Base-by-base conservation (phyloP, 2,888 invertebrate species). In the Parascotia fuliginaria region DNA sequence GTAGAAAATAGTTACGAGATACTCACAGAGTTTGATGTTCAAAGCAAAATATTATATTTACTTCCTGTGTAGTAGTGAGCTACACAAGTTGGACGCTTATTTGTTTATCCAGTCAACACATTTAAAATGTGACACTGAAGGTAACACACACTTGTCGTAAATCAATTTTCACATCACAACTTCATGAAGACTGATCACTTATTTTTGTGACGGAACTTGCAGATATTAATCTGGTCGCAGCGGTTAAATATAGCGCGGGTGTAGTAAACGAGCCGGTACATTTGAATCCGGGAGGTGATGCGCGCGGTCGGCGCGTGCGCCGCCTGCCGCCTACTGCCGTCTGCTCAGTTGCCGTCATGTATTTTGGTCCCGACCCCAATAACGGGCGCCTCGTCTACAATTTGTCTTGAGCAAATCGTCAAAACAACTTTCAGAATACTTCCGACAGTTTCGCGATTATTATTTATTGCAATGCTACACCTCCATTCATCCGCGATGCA, bases 281-380 rank as follows among this genome's bases (percentile, higher is more conserved):
- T 84, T 81, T 70, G 82, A 73, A 75, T 79, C 77, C 77, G 81
- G 73, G 77, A 75, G 80, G 76, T 70, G 78, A 55, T 77, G 80
- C 81, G 90, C 85, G 87, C 88, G 85, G 85, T 85, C 80, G 87
- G 90, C 85, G 85, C 84, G 79, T 75, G 83, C 90, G 90, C 89
- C 89, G 89, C 84, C 84, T 79, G 81, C 81, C 88, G 85, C 87
- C 86, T 89, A 89, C 91, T 90, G 89, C 81, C 86, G 87, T 77
- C 83, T 79, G 83, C 75, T 77, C 75, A 67, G 77, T 73, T 75
- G 79, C 82, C 85, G 81, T 78, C 83, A 85, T 87, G 87, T 91
- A 91, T 92, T 92, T 92, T 85, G 76, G 92, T 89, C 86, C 81
- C 90, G 92, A 89, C 92, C 92, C 87, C 91, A 89, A 89, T 91